phyloP scores from a whole-genome alignment of 2,888 invertebrate genomes.

The Drosophila tanythrix region DNA sequence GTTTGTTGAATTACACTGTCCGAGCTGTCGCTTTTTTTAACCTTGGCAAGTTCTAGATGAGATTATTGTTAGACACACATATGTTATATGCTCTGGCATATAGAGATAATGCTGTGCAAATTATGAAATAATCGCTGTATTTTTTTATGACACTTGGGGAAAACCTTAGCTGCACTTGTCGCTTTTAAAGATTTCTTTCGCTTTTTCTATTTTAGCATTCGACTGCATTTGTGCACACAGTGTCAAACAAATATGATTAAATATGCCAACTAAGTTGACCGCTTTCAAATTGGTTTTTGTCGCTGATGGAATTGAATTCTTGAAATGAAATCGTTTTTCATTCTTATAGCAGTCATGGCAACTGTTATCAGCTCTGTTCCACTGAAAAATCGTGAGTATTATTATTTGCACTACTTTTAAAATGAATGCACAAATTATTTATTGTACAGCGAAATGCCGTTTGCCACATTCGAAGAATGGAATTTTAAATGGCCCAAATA shows the following conservation, averaged over 20 bases:
- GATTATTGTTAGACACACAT: not conserved
- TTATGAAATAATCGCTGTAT: not conserved
- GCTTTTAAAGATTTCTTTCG: not conserved
- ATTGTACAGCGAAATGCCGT: conserved; percentile 31
- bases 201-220: not conserved
- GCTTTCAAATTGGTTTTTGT: not conserved
- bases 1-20: not conserved
- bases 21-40: not conserved
- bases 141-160: not conserved
- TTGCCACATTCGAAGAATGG: conserved; percentile 25
- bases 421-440: not conserved
- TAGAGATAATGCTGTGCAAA: not conserved
- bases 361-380: not conserved
- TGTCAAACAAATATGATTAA: not conserved
- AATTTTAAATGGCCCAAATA: not conserved
- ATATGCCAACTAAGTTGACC: not conserved
- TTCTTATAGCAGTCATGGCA: not conserved
- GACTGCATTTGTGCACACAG: not conserved
- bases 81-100: not conserved
- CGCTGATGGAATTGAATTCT: not conserved
- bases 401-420: not conserved
- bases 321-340: not conserved
- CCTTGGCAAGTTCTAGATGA: not conserved
- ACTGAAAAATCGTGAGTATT: not conserved
- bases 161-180: not conserved